Conservation (phyloP, 2,888 invertebrate genomes). For the Rhogogaster chlorosoma region DNA sequence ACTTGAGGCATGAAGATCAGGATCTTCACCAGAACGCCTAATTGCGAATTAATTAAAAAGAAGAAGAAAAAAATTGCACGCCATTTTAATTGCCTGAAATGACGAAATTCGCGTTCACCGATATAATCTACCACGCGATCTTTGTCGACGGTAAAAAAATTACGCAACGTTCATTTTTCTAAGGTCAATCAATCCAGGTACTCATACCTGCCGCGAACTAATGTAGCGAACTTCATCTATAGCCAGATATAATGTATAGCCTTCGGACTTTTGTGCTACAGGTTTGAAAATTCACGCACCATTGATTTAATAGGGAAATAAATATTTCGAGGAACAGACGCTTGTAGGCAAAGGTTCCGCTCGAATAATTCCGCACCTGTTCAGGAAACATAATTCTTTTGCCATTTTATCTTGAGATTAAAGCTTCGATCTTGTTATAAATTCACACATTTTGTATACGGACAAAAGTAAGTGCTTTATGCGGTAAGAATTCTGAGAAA, state of each 20-base stretch:
- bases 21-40: neutral
- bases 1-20: neutral
- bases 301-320: conserved; percentile 4
- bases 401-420: neutral
- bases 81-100: neutral
- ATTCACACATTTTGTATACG: no score
- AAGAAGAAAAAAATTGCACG: neutral
- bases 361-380: neutral
- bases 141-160: neutral
- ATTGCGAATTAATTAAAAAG: neutral
- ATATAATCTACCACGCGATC: neutral
- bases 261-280: neutral
- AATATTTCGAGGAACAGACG: neutral
- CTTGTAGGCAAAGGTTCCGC: neutral
- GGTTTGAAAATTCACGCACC: neutral
- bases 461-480: no score
- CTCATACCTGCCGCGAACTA: neutral
- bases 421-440: neutral
- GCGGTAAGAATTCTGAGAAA: neutral
- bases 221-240: neutral
- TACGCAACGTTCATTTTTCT: neutral
- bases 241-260: neutral
- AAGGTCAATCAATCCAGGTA: neutral
- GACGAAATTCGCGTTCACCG: neutral
- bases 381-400: neutral